phyloP scores from a whole-genome alignment of 2,797 vertebrate genomes.

The Periophthalmus magnuspinnatus region DNA sequence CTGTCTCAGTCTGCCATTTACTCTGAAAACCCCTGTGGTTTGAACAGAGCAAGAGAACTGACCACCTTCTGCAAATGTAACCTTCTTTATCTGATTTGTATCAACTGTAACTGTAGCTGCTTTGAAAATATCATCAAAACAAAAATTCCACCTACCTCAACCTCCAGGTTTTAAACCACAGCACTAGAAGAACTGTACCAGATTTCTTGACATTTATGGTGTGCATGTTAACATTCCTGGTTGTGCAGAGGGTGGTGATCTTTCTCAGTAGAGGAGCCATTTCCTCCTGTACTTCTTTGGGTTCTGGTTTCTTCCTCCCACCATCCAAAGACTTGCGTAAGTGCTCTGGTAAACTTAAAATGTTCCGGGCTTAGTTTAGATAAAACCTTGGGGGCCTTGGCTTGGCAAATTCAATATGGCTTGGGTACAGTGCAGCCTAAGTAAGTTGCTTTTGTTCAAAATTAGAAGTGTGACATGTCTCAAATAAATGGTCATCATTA shows the following conservation, averaged over 20 bases:
- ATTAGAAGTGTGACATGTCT: too few species aligned
- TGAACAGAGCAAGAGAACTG: background rate
- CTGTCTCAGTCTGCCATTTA: slow-evolving; percentile 3
- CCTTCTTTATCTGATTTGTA: background rate
- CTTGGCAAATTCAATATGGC: too few species aligned
- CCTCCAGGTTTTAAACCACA: too few species aligned
- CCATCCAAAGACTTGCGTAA: background rate
- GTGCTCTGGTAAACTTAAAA: background rate
- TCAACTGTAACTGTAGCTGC: background rate
- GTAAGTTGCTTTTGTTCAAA: too few species aligned
- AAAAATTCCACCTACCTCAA: background rate
- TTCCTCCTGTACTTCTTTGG: background rate
- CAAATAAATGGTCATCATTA: too few species aligned
- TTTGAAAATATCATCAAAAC: background rate
- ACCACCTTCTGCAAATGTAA: background rate
- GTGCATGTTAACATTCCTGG: background rate
- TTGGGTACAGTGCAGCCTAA: too few species aligned
- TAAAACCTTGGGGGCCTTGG: too few species aligned
- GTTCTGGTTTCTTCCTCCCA: background rate
- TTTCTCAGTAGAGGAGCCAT: background rate
- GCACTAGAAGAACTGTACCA: background rate
- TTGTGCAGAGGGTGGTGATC: background rate
- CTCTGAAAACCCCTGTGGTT: slow-evolving; percentile 15
- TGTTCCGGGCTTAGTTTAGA: too few species aligned
- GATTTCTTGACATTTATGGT: background rate